These are phyloP conservation scores for Actinia equina DNA, from an alignment of 64 coral and sea anemone species.

Conservation along the genomic window DNA sequence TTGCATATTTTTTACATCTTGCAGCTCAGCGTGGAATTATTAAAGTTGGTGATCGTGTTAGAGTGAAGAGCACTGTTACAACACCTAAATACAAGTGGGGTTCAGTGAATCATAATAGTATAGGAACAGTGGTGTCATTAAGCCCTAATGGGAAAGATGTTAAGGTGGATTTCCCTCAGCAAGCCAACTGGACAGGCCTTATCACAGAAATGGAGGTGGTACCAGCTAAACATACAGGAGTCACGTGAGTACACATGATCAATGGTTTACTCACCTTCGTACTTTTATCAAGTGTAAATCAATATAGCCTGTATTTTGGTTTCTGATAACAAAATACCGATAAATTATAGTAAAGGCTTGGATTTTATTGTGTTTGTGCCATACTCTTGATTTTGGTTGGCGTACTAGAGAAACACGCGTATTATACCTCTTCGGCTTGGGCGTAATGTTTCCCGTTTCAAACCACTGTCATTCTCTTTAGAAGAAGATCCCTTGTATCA, in stretches of 20 bases:
- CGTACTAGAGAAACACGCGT: too few species aligned
- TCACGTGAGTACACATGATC: constrained; percentile 54
- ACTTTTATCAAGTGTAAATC: too few species aligned
- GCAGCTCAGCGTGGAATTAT: constrained; percentile 75
- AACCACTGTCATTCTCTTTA: too few species aligned
- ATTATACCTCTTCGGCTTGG: too few species aligned
- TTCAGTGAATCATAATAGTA: constrained; percentile 85
- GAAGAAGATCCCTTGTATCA: too few species aligned
- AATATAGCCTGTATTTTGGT: background rate
- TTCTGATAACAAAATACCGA: too few species aligned
- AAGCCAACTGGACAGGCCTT: constrained; percentile 95
- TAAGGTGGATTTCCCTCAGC: constrained; percentile 93
- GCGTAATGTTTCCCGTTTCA: too few species aligned
- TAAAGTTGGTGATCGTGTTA: constrained; percentile 91
- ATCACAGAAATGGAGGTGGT: constrained; percentile 96
- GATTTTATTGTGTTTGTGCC: too few species aligned
- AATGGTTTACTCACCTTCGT: too few species aligned
- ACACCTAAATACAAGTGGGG: constrained; percentile 99
- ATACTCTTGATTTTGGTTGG: too few species aligned
- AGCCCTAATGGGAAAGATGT: constrained; percentile 97
- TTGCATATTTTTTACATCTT: background rate
- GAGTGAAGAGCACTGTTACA: constrained; percentile 79
- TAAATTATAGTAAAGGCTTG: too few species aligned
- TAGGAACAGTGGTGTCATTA: constrained; percentile 90
- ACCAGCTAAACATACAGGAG: constrained; percentile 68